phyloP scores from a whole-genome alignment of 1,140 invertebrate species.

The Drosophila quadrilineata region DNA sequence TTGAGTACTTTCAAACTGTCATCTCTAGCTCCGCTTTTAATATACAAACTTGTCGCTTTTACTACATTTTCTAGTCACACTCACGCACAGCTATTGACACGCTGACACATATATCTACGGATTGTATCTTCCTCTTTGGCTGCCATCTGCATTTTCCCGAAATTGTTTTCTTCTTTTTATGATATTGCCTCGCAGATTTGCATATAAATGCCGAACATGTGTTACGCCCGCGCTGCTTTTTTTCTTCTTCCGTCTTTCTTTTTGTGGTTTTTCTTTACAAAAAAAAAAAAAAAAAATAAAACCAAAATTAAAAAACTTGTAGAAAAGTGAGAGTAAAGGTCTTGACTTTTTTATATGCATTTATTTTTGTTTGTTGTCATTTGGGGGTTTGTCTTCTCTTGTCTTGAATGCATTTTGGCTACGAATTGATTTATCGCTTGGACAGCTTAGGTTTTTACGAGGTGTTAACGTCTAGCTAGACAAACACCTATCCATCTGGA shows the following conservation, averaged over 20 bases:
- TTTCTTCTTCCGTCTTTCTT: slow-evolving; percentile 58
- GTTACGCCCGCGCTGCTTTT: slow-evolving; percentile 66
- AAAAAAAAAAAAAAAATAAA: too few species aligned
- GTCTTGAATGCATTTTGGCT: not conserved
- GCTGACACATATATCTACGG: slow-evolving; percentile 55
- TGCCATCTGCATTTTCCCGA: slow-evolving; percentile 47
- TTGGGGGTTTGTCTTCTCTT: not conserved
- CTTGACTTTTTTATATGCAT: slow-evolving; percentile 35
- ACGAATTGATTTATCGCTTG: slow-evolving; percentile 57
- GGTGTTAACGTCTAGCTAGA: slow-evolving; percentile 56
- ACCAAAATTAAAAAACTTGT: slow-evolving; percentile 11
- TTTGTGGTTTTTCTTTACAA: too few species aligned
- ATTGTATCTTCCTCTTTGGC: not conserved
- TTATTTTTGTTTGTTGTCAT: too few species aligned
- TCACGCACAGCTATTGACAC: slow-evolving; percentile 63
- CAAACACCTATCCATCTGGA: slow-evolving; percentile 28
- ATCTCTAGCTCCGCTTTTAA: slow-evolving; percentile 11
- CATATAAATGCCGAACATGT: slow-evolving; percentile 71
- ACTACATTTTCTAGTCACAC: slow-evolving; percentile 39
- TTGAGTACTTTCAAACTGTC: too few species aligned
- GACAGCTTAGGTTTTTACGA: slow-evolving; percentile 53
- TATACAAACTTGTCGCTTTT: slow-evolving; percentile 26
- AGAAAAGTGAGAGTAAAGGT: slow-evolving; percentile 71
- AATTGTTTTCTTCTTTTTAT: slow-evolving; percentile 50
- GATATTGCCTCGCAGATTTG: slow-evolving; percentile 59